Conservation (phyloP, 2,113 vertebrate species). For the Cephalopholis sonnerati region DNA sequence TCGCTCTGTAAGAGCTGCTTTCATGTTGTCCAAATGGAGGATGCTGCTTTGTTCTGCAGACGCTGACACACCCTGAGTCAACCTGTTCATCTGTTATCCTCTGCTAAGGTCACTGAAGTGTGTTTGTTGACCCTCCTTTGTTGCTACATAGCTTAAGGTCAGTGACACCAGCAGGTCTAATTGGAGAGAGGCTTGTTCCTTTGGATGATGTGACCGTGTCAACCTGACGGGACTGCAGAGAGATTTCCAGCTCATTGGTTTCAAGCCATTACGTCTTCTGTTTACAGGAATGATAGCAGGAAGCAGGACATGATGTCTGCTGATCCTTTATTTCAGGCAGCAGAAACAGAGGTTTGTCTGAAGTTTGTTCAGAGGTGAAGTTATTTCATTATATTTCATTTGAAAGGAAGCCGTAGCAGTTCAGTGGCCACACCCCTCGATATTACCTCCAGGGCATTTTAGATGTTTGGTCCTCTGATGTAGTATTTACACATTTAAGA, state of each 20-base stretch:
- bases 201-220: background rate
- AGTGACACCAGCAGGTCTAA: background rate
- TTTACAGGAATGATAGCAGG: background rate
- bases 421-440: background rate
- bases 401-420: background rate
- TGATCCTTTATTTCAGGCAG: too few species aligned
- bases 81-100: background rate
- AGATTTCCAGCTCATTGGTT: too few species aligned
- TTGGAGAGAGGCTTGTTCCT: background rate
- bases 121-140: conserved; percentile 28
- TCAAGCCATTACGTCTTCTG: background rate
- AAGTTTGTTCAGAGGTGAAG: background rate
- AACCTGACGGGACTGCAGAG: background rate
- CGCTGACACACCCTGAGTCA: conserved; percentile 54
- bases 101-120: background rate
- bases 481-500: background rate
- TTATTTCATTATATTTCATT: background rate
- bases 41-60: conserved; percentile 30
- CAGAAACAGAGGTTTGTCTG: background rate
- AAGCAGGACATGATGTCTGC: background rate
- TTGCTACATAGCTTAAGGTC: background rate
- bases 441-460: background rate
- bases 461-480: background rate
- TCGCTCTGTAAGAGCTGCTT: conserved; percentile 6
- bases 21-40: background rate